Evolutionary conservation across 2,797 vertebrate species (phyloP).

Genomic region (Pogoniulus pusillus): DNA sequence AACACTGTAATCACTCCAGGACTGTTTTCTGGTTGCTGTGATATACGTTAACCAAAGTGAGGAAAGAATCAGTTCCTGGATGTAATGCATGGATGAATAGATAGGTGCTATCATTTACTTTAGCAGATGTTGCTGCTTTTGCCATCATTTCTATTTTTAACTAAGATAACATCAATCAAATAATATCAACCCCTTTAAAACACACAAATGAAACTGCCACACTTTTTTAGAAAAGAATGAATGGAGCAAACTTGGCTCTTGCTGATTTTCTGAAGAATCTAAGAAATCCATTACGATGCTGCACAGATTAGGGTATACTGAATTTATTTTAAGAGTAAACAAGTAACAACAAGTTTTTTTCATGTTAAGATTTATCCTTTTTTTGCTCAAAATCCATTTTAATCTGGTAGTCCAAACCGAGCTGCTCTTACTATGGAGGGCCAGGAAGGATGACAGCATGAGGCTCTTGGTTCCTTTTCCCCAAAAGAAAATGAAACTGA

Average conservation of each 20-base stretch:
- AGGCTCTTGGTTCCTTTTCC: background rate
- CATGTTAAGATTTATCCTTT: background rate
- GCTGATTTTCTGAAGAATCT: background rate
- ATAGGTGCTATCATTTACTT: background rate
- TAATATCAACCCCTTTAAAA: background rate
- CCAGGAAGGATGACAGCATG: background rate
- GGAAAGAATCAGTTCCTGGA: background rate
- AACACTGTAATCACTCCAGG: background rate
- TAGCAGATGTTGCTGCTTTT: background rate
- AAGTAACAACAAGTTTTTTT: background rate
- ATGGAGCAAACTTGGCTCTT: background rate
- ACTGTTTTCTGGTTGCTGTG: background rate
- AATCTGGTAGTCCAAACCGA: background rate
- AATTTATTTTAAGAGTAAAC: background rate
- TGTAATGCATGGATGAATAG: background rate
- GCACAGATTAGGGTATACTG: background rate
- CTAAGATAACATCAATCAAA: background rate
- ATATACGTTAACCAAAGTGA: background rate
- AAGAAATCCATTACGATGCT: background rate
- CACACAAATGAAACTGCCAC: background rate
- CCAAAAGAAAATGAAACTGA: background rate
- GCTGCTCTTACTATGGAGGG: background rate
- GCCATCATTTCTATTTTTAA: background rate
- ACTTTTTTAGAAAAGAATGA: background rate
- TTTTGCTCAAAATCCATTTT: background rate